Evolutionary conservation across 2,888 invertebrate genomes (phyloP), one percentile per base, ranked within the genome.

Genomic region (Drosophila recens): DNA sequence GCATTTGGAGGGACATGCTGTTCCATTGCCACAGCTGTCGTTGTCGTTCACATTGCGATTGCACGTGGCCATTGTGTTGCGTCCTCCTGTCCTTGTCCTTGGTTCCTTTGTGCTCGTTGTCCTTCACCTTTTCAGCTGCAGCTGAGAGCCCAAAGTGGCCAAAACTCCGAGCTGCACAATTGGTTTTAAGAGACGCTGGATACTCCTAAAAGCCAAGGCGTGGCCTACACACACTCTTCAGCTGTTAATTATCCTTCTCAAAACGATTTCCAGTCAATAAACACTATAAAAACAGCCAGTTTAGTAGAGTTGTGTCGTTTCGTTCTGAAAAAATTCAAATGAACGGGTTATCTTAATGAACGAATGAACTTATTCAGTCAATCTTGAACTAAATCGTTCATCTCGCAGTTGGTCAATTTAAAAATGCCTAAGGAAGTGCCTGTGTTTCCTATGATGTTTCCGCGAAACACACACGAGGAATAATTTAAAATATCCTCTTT

Each of bases 41-140:
- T 45, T 69, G 13, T 90, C 87, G 56, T 73, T 83, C 40, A 79
- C 54, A 69, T 67, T 75, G 5, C 33, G 45, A 67, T 78, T 84
- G 71, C 82, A 72, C 67, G 87, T 73, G 64, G 67, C 76, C 82
- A 82, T 82, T 45, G 54, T 67, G 49, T 42, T n/a, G 36, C 48
- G 42, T 74, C 30, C 6, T 74, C 30, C 6, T 64, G 67, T 62
- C 53, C 71, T 72, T 63, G 71, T 49, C 65, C 67, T 87, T 66
- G 66, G 54, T 56, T 56, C 51, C 64, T 65, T 64, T 64, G 63
- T 64, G 51, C 23, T 23, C 3, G 53, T 57, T 80, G 81, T 75
- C 80, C 87, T 75, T 79, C 72, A 75, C 13, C 76, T 65, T 71
- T 53, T 38, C 8, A 6, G 40, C 2, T 40, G 61, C 65, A 54